Evolutionary conservation across 2,888 invertebrate species (phyloP), one percentile per base, ranked within the genome.

Genomic region (Drosophila meridionalis): DNA sequence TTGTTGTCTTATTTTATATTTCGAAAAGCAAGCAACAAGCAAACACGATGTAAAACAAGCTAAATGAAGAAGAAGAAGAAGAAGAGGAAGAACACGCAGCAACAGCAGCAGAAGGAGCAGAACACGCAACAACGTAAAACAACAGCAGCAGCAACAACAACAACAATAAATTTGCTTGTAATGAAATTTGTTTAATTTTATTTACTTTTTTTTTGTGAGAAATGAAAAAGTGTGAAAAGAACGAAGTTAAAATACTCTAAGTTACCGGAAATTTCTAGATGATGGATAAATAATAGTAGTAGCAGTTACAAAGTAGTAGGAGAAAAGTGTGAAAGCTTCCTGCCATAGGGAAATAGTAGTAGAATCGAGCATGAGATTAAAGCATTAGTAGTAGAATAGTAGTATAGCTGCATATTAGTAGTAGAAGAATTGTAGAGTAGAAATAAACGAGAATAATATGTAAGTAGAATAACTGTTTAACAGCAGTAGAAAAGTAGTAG

Each of bases 71-170:
- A 34, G 50, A n/a, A 32, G 30, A 2, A 26, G 42, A 38, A 52
- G 30, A 20, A 52, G 14, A 34, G 20, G 34, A 9, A 52, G 28
- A 30, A 43, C 43, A 43, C 0, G 38, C 65, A 70, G 43, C 59
- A 32, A 38, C 60, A 32, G 12, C 28, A 48, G 32, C 28, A 30
- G 42, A 26, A 59, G 60, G 30, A 56, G 59, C 43, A 74, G 52
- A 69, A 80, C 76, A 79, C 57, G 71, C 80, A 79, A 79, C 60
- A 52, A n/a, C 45, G 50, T 75, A n/a, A 61, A 73, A 12, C 14
- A 55, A 38, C 34, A 53, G 20, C 52, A 34, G 75, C 32, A 52
- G 5, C 8, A 36, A n/a, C 48, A 38, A 78, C 28, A 32, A 47
- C 12, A 47, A 32, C 26, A 48, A 52, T 30, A 58, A 76, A 43